Evolutionary conservation across 2,797 vertebrate genomes (phyloP).

Genomic region (Manis pentadactyla): DNA sequence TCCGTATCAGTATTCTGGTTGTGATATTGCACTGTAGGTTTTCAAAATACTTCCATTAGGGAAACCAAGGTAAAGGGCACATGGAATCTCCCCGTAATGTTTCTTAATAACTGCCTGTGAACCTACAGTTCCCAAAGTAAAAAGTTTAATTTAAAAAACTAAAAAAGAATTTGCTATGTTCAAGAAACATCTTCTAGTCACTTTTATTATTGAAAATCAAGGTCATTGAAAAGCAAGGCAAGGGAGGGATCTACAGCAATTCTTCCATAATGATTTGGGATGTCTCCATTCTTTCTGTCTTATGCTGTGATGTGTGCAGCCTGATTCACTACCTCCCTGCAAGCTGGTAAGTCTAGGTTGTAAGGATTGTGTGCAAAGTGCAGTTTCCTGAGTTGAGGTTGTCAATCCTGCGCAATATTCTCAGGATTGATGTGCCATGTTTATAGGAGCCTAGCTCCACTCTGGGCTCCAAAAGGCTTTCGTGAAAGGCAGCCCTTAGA

Average conservation of each 20-base stretch:
- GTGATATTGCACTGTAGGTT: rapidly evolving
- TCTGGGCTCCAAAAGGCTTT: neutral
- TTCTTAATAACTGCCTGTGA: neutral
- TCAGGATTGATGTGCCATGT: neutral
- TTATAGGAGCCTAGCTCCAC: neutral
- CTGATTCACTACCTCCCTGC: rapidly evolving
- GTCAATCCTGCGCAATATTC: rapidly evolving
- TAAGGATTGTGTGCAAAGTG: too few relatives aligned
- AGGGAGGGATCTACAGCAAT: neutral
- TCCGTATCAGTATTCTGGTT: rapidly evolving
- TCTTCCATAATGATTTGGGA: neutral
- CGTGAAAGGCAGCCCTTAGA: neutral
- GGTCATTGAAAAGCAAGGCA: neutral
- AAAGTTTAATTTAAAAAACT: neutral
- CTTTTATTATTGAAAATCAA: neutral
- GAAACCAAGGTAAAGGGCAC: neutral
- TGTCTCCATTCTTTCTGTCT: too few relatives aligned
- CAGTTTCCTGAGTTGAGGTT: neutral
- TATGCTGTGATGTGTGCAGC: neutral
- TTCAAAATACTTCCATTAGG: neutral
- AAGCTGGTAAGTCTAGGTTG: neutral
- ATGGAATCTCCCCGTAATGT: neutral
- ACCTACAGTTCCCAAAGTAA: neutral
- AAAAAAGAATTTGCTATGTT: neutral
- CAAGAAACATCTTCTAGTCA: neutral